These are phyloP conservation scores for Pomacea maculata DNA, from an alignment of 1,140 invertebrate species.

Conservation along the genomic window DNA sequence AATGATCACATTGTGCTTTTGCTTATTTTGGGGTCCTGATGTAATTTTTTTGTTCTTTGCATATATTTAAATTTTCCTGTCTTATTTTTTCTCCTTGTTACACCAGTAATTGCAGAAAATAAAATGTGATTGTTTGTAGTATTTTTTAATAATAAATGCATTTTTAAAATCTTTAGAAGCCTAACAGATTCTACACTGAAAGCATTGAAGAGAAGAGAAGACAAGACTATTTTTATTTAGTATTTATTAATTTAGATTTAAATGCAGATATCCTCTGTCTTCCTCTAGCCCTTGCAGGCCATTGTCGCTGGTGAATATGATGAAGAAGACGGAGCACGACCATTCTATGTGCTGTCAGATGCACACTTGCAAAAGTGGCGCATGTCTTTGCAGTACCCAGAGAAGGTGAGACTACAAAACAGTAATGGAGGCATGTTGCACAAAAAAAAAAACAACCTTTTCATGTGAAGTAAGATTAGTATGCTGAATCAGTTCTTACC, in stretches of 20 bases:
- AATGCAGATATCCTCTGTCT: not conserved
- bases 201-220: not conserved
- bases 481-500: not conserved
- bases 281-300: slow-evolving; percentile 51
- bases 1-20: too few species aligned
- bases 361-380: slow-evolving; percentile 77
- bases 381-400: slow-evolving; percentile 64
- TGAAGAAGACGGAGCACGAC: slow-evolving; percentile 63
- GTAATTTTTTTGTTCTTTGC: not conserved
- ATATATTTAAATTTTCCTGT: not conserved
- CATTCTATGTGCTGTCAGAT: slow-evolving; percentile 75
- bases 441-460: not conserved
- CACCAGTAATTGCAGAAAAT: too few species aligned
- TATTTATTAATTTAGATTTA: too few species aligned
- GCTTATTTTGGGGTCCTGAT: not conserved
- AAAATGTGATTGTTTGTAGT: too few species aligned
- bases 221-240: not conserved
- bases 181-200: too few species aligned
- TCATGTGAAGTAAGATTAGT: not conserved
- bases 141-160: too few species aligned
- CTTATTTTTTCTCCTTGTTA: too few species aligned
- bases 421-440: not conserved
- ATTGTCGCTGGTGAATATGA: slow-evolving; percentile 38
- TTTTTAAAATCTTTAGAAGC: too few species aligned
- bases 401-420: slow-evolving; percentile 45